Evolutionary conservation across 1,140 invertebrate genomes (phyloP).

Genomic region (Listronotus bonariensis): DNA sequence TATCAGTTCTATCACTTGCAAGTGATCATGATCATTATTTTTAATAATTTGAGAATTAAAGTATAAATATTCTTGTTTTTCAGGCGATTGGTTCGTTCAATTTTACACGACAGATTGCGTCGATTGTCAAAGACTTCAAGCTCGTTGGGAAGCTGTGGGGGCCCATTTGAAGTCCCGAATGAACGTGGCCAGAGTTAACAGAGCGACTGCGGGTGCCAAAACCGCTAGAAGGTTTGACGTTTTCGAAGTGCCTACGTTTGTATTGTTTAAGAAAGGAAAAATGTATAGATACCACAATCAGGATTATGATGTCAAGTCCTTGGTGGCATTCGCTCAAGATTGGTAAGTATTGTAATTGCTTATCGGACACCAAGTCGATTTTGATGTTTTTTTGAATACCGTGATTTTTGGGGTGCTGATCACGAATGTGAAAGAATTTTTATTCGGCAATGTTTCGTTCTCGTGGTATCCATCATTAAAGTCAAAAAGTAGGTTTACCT

Average conservation of each 20-base stretch:
- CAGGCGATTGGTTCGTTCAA: conserved; percentile 88
- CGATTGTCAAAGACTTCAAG: conserved; percentile 76
- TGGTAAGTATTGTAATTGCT: conserved; percentile 62
- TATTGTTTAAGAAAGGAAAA: conserved; percentile 86
- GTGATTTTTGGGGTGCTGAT: too few relatives aligned
- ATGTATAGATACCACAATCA: conserved; percentile 81
- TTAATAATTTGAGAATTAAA: too few relatives aligned
- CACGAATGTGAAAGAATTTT: too few relatives aligned
- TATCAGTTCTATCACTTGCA: too few relatives aligned
- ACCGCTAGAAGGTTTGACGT: conserved; percentile 79
- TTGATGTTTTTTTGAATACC: too few relatives aligned
- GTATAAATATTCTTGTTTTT: too few relatives aligned
- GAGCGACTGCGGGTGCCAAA: conserved; percentile 68
- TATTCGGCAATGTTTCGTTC: too few relatives aligned
- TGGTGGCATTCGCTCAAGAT: conserved; percentile 78
- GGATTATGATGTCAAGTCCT: conserved; percentile 74
- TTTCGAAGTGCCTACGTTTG: conserved; percentile 73
- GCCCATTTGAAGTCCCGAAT: conserved; percentile 73
- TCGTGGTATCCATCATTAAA: too few relatives aligned
- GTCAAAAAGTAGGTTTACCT: too few relatives aligned
- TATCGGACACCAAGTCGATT: too few relatives aligned
- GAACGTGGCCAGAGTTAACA: conserved; percentile 81
- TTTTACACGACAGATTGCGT: conserved; percentile 84
- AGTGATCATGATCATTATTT: too few relatives aligned
- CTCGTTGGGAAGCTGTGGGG: conserved; percentile 81